These are phyloP conservation scores for Stigmatopora nigra DNA, from an alignment of 2,113 vertebrate species.

Conservation along the genomic window DNA sequence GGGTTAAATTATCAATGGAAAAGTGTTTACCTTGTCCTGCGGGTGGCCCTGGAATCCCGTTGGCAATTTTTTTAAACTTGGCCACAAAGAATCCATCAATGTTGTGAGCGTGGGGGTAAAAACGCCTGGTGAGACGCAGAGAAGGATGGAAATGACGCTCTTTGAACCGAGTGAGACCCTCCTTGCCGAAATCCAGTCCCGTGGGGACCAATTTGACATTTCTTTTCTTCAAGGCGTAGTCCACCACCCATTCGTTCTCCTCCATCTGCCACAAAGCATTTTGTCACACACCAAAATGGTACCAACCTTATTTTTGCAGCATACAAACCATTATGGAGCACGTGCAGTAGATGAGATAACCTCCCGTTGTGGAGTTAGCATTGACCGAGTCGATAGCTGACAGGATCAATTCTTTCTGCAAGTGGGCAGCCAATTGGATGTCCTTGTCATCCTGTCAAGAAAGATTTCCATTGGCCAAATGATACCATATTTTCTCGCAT, in stretches of 20 bases:
- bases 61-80: slow-evolving; percentile 93
- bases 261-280: slow-evolving; percentile 76
- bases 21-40: slow-evolving; percentile 54
- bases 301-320: neutral
- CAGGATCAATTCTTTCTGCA: slow-evolving; percentile 92
- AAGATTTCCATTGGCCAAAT: neutral
- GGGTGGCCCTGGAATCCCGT: slow-evolving; percentile 72
- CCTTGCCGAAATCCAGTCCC: slow-evolving; percentile 92
- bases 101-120: slow-evolving; percentile 95
- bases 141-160: slow-evolving; percentile 86
- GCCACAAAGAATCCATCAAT: slow-evolving; percentile 98
- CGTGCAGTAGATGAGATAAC: slow-evolving; percentile 92
- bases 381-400: slow-evolving; percentile 91
- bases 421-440: slow-evolving; percentile 82
- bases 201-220: slow-evolving; percentile 90
- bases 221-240: slow-evolving; percentile 94
- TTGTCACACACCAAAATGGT: neutral
- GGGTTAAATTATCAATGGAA: neutral
- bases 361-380: slow-evolving; percentile 80
- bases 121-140: slow-evolving; percentile 77
- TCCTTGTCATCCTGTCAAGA: slow-evolving; percentile 79
- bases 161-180: slow-evolving; percentile 91
- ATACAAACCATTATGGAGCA: slow-evolving; percentile 83
- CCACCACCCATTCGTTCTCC: slow-evolving; percentile 97
- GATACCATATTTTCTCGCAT: too few relatives aligned